Evolutionary conservation across 2,113 vertebrate genomes (phyloP).

Genomic region (Colaptes auratus): DNA sequence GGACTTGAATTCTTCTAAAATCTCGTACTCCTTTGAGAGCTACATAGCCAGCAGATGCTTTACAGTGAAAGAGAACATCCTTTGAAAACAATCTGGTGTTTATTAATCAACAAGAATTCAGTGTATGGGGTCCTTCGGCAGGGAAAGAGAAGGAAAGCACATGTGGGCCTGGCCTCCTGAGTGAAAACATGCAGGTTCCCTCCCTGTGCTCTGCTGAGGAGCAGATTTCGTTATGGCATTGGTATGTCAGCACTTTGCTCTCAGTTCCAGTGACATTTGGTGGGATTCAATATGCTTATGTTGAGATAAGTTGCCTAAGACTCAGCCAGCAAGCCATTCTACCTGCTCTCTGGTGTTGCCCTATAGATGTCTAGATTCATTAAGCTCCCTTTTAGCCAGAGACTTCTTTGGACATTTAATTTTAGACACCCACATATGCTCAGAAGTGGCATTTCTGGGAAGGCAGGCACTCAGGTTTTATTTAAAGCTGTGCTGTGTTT

Average conservation of each 20-base stretch:
- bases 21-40: background rate
- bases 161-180: conserved; percentile 27
- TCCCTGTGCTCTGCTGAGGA: background rate
- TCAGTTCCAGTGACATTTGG: conserved; percentile 6
- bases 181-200: conserved; percentile 38
- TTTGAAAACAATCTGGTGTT: conserved; percentile 65
- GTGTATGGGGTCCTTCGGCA: background rate
- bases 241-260: conserved; percentile 24
- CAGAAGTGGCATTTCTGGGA: conserved; percentile 20
- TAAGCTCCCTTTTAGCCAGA: background rate
- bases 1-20: background rate
- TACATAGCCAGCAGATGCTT: conserved; percentile 27
- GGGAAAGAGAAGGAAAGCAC: conserved; percentile 18
- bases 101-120: conserved; percentile 57
- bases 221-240: background rate
- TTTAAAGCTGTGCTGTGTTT: conserved; percentile 5
- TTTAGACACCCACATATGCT: background rate
- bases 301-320: background rate
- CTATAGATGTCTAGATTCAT: background rate
- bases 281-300: background rate
- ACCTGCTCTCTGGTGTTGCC: background rate
- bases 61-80: conserved; percentile 38
- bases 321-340: background rate
- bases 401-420: background rate
- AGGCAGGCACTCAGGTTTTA: background rate